Evolutionary conservation across 1,140 invertebrate species (phyloP).

Genomic region (Paraescarpia echinospica): DNA sequence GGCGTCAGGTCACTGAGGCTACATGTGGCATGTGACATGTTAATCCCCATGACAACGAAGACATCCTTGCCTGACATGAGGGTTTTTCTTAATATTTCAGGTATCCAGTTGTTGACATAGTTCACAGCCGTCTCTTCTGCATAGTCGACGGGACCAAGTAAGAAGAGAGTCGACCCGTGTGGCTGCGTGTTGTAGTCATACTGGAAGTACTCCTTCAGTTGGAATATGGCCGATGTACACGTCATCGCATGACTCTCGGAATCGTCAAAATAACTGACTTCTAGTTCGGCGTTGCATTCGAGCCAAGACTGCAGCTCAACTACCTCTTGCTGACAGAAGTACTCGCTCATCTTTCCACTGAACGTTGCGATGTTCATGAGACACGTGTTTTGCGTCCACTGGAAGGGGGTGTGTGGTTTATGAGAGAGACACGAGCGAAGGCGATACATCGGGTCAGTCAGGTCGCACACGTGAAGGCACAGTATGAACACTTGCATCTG

Average conservation of each 20-base stretch:
- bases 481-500: background rate
- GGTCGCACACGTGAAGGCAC: background rate
- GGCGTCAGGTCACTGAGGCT: background rate
- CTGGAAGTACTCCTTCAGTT: background rate
- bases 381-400: background rate
- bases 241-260: background rate
- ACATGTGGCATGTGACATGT: background rate
- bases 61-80: background rate
- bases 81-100: background rate
- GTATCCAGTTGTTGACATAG: background rate
- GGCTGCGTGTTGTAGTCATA: background rate
- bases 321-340: background rate
- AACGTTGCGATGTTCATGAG: too few relatives aligned
- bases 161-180: background rate
- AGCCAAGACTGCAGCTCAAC: background rate
- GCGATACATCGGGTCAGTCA: background rate
- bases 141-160: background rate
- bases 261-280: background rate
- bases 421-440: background rate
- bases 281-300: background rate
- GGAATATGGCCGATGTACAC: background rate
- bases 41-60: background rate
- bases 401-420: background rate
- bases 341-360: background rate
- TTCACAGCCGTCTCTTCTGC: background rate